Conservation (phyloP, 2,888 invertebrate species). For the Eupelmus urozonus region DNA sequence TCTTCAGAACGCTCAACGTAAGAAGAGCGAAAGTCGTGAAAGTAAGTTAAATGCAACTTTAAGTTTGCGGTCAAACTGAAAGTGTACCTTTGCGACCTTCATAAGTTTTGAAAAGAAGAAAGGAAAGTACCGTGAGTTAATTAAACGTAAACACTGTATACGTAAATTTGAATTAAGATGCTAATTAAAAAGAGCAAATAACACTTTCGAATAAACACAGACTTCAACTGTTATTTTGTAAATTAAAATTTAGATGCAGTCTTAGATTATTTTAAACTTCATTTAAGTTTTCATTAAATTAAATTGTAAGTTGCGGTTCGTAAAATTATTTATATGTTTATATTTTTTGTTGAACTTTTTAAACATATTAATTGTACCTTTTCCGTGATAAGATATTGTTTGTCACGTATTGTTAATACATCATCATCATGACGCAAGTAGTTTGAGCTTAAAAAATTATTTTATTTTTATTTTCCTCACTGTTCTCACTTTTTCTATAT, state of each 20-base stretch:
- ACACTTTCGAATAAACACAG: too few species aligned
- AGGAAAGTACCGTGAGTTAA: too few species aligned
- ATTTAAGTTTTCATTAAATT: too few species aligned
- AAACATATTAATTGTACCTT: background rate
- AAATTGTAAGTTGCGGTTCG: background rate
- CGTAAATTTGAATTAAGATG: too few species aligned
- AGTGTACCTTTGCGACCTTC: constrained; percentile 27
- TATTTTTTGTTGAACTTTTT: background rate
- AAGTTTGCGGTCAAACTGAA: constrained; percentile 43
- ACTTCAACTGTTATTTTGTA: too few species aligned
- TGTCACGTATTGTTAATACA: background rate
- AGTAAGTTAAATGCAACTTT: constrained; percentile 37
- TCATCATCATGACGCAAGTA: background rate
- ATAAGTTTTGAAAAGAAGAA: too few species aligned
- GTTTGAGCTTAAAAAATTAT: background rate
- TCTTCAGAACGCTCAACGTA: too few species aligned
- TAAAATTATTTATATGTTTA: background rate
- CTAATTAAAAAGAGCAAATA: too few species aligned
- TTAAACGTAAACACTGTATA: too few species aligned
- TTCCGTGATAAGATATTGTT: background rate
- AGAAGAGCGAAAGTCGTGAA: constrained; percentile 55
- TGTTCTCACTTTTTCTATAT: too few species aligned
- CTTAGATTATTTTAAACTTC: too few species aligned
- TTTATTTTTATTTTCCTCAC: background rate
- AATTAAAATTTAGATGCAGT: too few species aligned